A percentile compares a stretch with the other conserved stretches of the same genome.
Conservation (phyloP, 1,140 invertebrate genomes). For the Conus betulinus region DNA sequence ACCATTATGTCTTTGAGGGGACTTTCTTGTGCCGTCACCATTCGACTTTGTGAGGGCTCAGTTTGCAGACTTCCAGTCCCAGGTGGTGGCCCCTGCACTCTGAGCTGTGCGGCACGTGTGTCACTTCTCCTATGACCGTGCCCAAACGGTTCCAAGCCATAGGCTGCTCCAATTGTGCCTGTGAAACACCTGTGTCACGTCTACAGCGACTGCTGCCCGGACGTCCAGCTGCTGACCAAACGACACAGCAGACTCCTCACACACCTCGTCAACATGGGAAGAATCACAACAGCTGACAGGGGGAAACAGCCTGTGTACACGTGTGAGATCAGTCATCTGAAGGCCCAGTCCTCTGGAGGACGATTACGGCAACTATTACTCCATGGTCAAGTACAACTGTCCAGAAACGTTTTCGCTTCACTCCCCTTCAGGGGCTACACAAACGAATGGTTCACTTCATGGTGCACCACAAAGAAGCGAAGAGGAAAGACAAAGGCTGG, state of each 20-base stretch:
- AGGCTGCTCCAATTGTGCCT: not conserved
- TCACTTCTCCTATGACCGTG: not conserved
- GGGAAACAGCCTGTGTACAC: not conserved
- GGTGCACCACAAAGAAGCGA: too few species aligned
- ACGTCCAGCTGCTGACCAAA: not conserved
- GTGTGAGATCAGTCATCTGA: not conserved
- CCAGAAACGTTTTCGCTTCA: not conserved
- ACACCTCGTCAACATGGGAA: not conserved
- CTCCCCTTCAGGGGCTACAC: not conserved
- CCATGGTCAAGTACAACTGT: slow-evolving; percentile 4
- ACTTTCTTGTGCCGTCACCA: not conserved
- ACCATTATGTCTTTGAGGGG: not conserved
- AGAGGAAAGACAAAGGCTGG: not conserved
- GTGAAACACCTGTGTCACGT: slow-evolving; percentile 20
- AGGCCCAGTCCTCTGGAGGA: not conserved
- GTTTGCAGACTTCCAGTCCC: slow-evolving; percentile 5
- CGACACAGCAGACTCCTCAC: not conserved
- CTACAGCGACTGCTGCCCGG: slow-evolving; percentile 12
- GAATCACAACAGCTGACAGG: not conserved
- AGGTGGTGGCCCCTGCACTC: not conserved
- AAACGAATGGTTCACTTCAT: not conserved
- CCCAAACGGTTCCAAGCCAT: not conserved
- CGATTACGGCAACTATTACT: not conserved
- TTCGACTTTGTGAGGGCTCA: not conserved
- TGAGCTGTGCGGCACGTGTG: not conserved